phyloP scores from a whole-genome alignment of 1,140 invertebrate species.

The Neodiprion fabricii region DNA sequence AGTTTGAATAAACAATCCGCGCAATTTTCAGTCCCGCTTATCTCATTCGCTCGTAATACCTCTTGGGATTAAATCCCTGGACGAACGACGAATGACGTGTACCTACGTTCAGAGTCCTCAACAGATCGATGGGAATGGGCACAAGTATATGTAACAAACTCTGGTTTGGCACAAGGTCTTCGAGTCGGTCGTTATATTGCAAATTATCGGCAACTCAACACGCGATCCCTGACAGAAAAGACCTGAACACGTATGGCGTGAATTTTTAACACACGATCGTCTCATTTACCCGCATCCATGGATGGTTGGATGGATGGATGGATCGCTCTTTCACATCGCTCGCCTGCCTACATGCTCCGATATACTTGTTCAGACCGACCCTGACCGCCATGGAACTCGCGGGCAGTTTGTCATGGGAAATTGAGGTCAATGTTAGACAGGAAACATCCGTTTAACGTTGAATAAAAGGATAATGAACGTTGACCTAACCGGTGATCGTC shows the following conservation, averaged over 20 bases:
- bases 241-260: background rate
- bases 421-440: slow-evolving; percentile 37
- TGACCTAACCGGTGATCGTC: background rate
- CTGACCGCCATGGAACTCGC: slow-evolving; percentile 21
- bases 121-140: background rate
- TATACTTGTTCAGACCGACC: slow-evolving; percentile 22
- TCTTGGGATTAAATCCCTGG: no score
- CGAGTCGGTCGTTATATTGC: background rate
- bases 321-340: background rate
- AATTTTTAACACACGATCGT: background rate
- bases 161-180: background rate
- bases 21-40: no score
- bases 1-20: no score
- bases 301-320: no score
- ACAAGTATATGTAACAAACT: slow-evolving; percentile 3
- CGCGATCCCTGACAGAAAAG: background rate
- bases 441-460: slow-evolving; percentile 32
- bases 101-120: background rate
- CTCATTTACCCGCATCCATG: background rate
- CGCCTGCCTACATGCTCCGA: background rate
- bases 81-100: no score
- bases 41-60: no score
- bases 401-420: slow-evolving; percentile 31
- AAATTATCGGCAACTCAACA: no score
- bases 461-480: slow-evolving; percentile 15